Evolutionary conservation across 1,140 invertebrate genomes (phyloP).

Genomic region (Marisa cornuarietis): DNA sequence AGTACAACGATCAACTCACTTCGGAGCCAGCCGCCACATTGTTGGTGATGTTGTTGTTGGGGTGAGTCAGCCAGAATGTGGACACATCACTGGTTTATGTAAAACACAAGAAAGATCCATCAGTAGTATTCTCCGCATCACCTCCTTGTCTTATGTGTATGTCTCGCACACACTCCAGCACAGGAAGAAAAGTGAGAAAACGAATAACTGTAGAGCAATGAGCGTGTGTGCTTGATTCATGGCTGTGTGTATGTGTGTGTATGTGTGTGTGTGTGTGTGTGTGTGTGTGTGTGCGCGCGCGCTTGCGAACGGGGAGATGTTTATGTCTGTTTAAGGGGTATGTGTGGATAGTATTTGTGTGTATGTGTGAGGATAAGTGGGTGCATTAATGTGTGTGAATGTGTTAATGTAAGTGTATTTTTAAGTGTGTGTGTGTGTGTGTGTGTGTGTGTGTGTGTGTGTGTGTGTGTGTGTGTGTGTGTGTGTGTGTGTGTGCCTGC

Average conservation of each 20-base stretch:
- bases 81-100: constrained; percentile 9
- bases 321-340: too few species aligned
- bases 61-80: constrained; percentile 29
- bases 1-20: background rate
- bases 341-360: too few species aligned
- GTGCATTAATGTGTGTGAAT: too few species aligned
- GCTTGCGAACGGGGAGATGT: too few species aligned
- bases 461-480: background rate
- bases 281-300: background rate
- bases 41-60: constrained; percentile 19
- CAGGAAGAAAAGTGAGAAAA: background rate
- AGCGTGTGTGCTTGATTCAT: background rate
- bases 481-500: background rate
- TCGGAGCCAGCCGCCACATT: constrained; percentile 31
- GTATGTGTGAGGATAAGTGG: too few species aligned
- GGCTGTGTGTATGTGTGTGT: background rate
- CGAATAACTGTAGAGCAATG: background rate
- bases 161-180: background rate
- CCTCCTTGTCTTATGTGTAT: background rate
- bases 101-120: background rate
- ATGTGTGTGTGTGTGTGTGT: too few species aligned
- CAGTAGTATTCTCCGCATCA: background rate
- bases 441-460: background rate
- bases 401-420: too few species aligned
- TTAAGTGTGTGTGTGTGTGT: background rate